A percentile compares a stretch with the other conserved stretches of the same genome.
These are phyloP conservation scores for Dryobota labecula DNA, from an alignment of 2,888 invertebrate species.

Conservation along the genomic window DNA sequence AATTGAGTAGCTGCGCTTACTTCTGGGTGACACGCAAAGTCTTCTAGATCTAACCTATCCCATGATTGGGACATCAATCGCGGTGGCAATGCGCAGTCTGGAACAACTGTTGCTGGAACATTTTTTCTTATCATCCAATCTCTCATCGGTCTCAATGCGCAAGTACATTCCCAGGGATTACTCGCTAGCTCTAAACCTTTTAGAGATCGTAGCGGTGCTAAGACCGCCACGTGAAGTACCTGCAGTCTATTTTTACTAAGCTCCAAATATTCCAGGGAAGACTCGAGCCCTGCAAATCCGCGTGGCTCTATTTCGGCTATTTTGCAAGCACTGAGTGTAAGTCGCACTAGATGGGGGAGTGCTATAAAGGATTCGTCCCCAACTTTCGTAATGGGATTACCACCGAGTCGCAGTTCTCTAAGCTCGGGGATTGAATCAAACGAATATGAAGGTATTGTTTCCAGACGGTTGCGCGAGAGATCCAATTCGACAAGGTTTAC, in stretches of 20 bases:
- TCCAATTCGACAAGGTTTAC: constrained; percentile 96
- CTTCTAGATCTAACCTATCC: constrained; percentile 94
- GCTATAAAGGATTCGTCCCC: constrained; percentile 92
- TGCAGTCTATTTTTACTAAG: constrained; percentile 94
- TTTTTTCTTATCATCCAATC: constrained; percentile 95
- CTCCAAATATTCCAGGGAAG: constrained; percentile 94
- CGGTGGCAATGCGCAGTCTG: constrained; percentile 92
- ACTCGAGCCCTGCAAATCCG: constrained; percentile 93
- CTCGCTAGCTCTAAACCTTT: constrained; percentile 94
- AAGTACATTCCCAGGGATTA: constrained; percentile 96
- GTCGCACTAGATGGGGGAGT: constrained; percentile 92
- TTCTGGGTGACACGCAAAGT: constrained; percentile 94
- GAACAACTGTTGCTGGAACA: constrained; percentile 92
- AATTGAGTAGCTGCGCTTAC: constrained; percentile 91
- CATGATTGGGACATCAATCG: constrained; percentile 92
- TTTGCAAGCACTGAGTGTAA: constrained; percentile 94
- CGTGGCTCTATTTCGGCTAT: constrained; percentile 92
- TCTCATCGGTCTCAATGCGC: constrained; percentile 93
- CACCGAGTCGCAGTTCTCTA: constrained; percentile 93
- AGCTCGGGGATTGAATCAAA: constrained; percentile 94
- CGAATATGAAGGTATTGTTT: constrained; percentile 93
- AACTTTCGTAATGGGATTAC: constrained; percentile 94
- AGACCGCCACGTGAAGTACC: constrained; percentile 92
- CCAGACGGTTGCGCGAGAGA: constrained; percentile 93
- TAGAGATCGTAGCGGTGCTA: constrained; percentile 92